phyloP scores from a whole-genome alignment of 2,797 vertebrate species.

The Knipowitschia caucasica region DNA sequence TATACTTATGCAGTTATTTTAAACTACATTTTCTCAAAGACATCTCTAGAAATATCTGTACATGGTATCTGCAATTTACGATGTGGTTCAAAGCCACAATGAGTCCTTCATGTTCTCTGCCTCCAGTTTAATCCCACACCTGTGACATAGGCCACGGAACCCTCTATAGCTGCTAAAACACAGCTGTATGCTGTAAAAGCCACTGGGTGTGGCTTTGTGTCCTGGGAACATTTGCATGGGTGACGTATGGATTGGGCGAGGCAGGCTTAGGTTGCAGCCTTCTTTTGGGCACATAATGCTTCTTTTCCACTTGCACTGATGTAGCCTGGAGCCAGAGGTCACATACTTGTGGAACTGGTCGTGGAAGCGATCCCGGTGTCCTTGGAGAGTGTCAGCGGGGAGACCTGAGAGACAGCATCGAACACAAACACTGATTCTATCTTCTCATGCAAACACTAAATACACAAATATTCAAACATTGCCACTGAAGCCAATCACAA shows the following conservation, averaged over 20 bases:
- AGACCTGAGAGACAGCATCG: slow-evolving; percentile 77
- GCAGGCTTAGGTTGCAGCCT: slow-evolving; percentile 30
- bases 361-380: slow-evolving; percentile 93
- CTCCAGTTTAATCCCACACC: too few species aligned
- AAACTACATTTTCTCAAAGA: too few species aligned
- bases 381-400: slow-evolving; percentile 90
- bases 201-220: neutral
- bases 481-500: too few species aligned
- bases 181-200: neutral
- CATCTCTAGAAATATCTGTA: too few species aligned
- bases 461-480: too few species aligned
- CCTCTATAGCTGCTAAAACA: neutral
- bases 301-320: neutral
- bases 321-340: neutral
- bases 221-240: slow-evolving; percentile 36
- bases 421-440: neutral
- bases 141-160: too few species aligned
- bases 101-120: too few species aligned
- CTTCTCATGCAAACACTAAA: too few species aligned
- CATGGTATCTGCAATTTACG: too few species aligned
- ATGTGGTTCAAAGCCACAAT: too few species aligned
- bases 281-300: slow-evolving; percentile 1
- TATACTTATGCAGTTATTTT: too few species aligned
- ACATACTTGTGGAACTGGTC: slow-evolving; percentile 94
- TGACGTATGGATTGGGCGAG: slow-evolving; percentile 21